Conservation (phyloP, 2,888 invertebrate species). For the Lamellibrachia columna region DNA sequence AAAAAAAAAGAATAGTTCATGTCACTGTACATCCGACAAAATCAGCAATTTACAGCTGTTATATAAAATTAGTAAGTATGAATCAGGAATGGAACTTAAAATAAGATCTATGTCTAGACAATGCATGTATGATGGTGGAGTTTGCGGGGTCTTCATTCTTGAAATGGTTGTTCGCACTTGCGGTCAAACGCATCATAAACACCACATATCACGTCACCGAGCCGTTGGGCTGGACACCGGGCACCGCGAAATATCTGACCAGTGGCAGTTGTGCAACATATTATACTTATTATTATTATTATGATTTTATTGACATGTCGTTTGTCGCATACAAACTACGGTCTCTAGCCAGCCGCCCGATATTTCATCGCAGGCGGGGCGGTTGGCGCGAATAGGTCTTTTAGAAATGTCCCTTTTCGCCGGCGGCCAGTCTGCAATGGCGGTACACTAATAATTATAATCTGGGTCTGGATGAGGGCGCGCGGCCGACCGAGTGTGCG, state of each 20-base stretch:
- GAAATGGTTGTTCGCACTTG: not conserved
- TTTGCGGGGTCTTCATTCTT: not conserved
- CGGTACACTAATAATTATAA: conserved; percentile 5
- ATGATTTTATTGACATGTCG: not conserved
- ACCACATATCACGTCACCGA: not conserved
- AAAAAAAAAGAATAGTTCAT: too few relatives aligned
- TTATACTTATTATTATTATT: not conserved
- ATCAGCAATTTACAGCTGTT: too few relatives aligned
- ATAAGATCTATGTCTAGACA: too few relatives aligned
- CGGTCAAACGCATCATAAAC: not conserved
- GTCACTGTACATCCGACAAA: too few relatives aligned
- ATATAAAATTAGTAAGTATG: too few relatives aligned
- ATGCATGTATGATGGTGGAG: too few relatives aligned
- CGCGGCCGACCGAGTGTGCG: not conserved
- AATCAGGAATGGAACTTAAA: too few relatives aligned
- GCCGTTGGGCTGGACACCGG: not conserved
- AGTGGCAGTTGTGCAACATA: not conserved
- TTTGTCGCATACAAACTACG: not conserved
- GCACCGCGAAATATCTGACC: not conserved
- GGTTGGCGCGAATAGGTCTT: not conserved
- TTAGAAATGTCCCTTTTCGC: not conserved
- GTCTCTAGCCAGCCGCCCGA: not conserved
- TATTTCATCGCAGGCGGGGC: not conserved
- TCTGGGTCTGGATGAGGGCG: not conserved
- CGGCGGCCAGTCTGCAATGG: not conserved